Base-by-base conservation (phyloP, 2,113 vertebrate species). In the Telmatochromis bifrenatus region DNA sequence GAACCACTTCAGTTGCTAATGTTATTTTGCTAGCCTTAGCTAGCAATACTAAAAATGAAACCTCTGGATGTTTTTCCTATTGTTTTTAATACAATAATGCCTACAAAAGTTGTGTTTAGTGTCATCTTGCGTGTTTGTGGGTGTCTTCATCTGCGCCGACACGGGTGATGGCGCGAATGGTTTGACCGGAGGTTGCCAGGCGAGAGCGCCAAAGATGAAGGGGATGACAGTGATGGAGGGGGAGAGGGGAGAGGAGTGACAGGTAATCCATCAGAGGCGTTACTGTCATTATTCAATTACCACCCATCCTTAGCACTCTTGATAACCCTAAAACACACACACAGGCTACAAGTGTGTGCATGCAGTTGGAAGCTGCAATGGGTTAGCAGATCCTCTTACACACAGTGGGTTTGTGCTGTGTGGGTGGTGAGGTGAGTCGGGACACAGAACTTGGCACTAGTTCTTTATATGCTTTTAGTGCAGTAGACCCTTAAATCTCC, bases 261-360 rank as follows among this genome's bases (percentile, higher is more conserved):
- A 95, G 95, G 91, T 94, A 91, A 96, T 97, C 94, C 93, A 94
- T 97, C 96, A 96, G 86, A 88, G 58, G 82, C 86, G 42, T 91
- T 89, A 91, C 89, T 96, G 91, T 96, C 95, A 95, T 96, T 96
- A 96, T 95, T 96, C 95, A 95, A 95, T 96, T 96, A 95, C 88
- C 94, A 94, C 85, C 94, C 95, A 94, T 95, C 94, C 95, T 94
- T 94, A 95, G 89, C 94, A 91, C 91, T 89, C 79, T 88, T 86
- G 91, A 92, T 94, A 92, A 91, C 94, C 86, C 73, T 53, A 17
- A 83, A 87, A 88, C 90, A 88, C 83, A 55, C 83, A 81, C 89
- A 62, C 79, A 82, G 51, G 42, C 54, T 15, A 49, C 65, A 56
- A 77, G 55, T 58, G 39, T 49, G 53, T 23, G 21, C 85, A 82